Percentiles rank a stretch among this genome's conserved stretches.
These are phyloP conservation scores for Strongylocentrotus purpuratus DNA, from an alignment of 35 echinoderm and acorn worm genomes.

Conservation along the genomic window DNA sequence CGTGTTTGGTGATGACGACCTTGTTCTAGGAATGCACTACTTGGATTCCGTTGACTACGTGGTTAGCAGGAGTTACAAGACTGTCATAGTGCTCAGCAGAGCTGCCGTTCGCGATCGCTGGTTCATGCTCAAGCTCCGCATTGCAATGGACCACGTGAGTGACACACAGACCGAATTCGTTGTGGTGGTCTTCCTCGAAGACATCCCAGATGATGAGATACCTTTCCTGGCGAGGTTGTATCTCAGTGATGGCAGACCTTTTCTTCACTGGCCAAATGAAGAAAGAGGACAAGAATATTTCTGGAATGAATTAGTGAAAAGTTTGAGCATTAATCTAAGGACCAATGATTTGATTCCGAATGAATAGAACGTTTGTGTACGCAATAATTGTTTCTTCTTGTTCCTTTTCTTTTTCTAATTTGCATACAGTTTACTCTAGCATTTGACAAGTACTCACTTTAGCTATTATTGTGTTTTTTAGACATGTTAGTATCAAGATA, in stretches of 20 bases:
- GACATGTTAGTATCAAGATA: too few species aligned
- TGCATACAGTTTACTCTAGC: too few species aligned
- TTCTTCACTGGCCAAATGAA: not conserved
- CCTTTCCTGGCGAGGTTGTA: not conserved
- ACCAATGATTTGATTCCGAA: not conserved
- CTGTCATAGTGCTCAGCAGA: not conserved
- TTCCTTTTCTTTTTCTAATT: too few species aligned
- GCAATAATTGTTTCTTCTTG: too few species aligned
- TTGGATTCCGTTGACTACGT: not conserved
- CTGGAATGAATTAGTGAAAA: not conserved
- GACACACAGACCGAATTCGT: not conserved
- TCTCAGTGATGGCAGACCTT: conserved; percentile 11
- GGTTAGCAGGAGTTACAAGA: not conserved
- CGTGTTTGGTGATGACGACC: conserved; percentile 1
- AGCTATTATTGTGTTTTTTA: too few species aligned
- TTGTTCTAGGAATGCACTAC: conserved; percentile 22
- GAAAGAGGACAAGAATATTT: conserved; percentile 4
- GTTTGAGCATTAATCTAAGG: not conserved
- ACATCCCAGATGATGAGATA: not conserved
- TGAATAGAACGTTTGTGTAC: not conserved
- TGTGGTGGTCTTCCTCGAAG: not conserved
- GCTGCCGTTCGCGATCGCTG: not conserved
- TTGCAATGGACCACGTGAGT: not conserved
- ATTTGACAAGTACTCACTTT: too few species aligned
- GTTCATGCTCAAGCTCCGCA: conserved; percentile 19